A percentile compares a stretch with the other conserved stretches of the same genome.
These are phyloP conservation scores for Hydractinia echinata DNA, from an alignment of 30 jellyfish, hydroid and myxozoan genomes.

Conservation along the genomic window DNA sequence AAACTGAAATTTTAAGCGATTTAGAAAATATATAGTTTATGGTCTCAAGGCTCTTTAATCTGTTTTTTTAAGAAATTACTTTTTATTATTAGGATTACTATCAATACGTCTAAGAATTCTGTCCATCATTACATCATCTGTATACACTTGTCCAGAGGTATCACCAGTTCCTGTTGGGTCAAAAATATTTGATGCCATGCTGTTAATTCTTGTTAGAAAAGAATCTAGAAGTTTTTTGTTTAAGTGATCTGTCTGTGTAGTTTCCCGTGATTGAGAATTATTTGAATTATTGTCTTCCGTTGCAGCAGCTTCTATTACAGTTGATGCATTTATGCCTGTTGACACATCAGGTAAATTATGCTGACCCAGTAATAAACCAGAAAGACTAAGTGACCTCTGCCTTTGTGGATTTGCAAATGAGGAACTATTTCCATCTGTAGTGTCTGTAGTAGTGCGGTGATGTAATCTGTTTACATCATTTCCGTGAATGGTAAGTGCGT, in stretches of 20 bases:
- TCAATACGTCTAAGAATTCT: slow-evolving; percentile 68
- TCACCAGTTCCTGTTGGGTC: slow-evolving; percentile 45
- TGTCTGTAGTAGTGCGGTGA: neutral
- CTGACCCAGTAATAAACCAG: neutral
- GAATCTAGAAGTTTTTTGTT: slow-evolving; percentile 60
- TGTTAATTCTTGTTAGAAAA: slow-evolving; percentile 55
- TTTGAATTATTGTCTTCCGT: neutral
- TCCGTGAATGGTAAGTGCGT: neutral
- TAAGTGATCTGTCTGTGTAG: slow-evolving; percentile 73
- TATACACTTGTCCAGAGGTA: slow-evolving; percentile 55
- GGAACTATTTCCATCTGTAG: neutral
- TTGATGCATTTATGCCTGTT: neutral
- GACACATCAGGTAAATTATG: neutral
- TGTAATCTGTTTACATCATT: neutral
- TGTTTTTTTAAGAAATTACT: too few relatives aligned
- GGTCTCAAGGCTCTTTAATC: too few relatives aligned
- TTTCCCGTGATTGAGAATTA: slow-evolving; percentile 29
- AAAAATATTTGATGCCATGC: slow-evolving; percentile 43
- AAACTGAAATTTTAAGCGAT: too few relatives aligned
- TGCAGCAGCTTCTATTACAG: neutral
- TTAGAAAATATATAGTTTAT: too few relatives aligned
- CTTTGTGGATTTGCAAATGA: neutral
- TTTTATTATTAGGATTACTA: slow-evolving; percentile 1
- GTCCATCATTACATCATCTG: slow-evolving; percentile 92
- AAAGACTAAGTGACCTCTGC: neutral